phyloP scores from a whole-genome alignment of 2,113 vertebrate species.

The Salvelinus alpinus region DNA sequence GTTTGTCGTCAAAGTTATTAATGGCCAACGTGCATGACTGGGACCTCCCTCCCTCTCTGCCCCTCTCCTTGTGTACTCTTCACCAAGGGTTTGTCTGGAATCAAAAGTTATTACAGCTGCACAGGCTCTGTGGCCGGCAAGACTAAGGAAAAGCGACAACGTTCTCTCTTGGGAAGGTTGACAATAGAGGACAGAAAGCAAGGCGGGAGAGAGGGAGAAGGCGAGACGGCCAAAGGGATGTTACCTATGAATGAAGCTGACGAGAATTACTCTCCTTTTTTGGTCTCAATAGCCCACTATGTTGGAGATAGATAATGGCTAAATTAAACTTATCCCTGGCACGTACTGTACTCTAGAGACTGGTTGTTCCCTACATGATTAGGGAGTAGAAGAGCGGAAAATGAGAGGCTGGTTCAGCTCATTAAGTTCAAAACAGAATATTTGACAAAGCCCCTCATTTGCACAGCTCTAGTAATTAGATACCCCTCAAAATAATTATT shows the following conservation, averaged over 20 bases:
- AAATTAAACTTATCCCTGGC: slow-evolving; percentile 28
- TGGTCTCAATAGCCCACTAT: slow-evolving; percentile 10
- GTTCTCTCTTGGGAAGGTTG: slow-evolving; percentile 68
- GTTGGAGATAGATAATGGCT: slow-evolving; percentile 35
- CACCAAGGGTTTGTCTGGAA: slow-evolving; percentile 68
- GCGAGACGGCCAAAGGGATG: slow-evolving; percentile 11
- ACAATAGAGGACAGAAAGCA: slow-evolving; percentile 63
- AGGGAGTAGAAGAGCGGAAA: slow-evolving; percentile 5
- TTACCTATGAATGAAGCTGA: slow-evolving; percentile 18
- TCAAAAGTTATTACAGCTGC: slow-evolving; percentile 70
- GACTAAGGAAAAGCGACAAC: slow-evolving; percentile 75
- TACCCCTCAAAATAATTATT: not conserved
- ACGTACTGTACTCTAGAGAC: not conserved
- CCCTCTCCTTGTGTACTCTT: slow-evolving; percentile 46
- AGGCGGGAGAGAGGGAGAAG: not conserved
- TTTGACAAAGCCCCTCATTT: not conserved
- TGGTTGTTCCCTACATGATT: not conserved
- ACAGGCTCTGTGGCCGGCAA: slow-evolving; percentile 47
- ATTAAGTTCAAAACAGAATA: slow-evolving; percentile 30
- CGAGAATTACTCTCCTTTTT: slow-evolving; percentile 5
- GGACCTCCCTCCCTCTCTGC: slow-evolving; percentile 14
- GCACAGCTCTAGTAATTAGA: not conserved
- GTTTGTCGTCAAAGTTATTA: slow-evolving; percentile 67
- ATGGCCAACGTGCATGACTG: slow-evolving; percentile 49
- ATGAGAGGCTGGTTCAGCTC: slow-evolving; percentile 31